Evolutionary conservation across 2,797 vertebrate genomes (phyloP).

Genomic region (Peromyscus melanophrys): DNA sequence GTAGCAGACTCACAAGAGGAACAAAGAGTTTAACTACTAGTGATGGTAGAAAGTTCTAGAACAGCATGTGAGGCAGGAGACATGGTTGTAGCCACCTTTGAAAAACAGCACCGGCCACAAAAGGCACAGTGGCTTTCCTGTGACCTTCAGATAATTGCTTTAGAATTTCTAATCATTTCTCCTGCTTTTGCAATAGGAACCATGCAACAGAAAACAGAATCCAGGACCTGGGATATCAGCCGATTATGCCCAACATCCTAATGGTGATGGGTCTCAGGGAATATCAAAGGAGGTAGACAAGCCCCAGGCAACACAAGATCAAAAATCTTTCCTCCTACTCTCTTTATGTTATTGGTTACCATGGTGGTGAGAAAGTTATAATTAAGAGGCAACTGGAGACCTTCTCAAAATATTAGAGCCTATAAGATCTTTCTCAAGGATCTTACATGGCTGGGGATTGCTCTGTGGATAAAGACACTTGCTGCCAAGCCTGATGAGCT

Average conservation of each 20-base stretch:
- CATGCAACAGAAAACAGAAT: neutral
- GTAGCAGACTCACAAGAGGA: neutral
- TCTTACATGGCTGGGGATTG: neutral
- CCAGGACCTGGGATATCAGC: neutral
- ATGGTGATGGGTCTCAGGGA: neutral
- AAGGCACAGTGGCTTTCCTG: neutral
- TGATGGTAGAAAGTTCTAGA: neutral
- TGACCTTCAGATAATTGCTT: slow-evolving; percentile 2
- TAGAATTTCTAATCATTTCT: neutral
- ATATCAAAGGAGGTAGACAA: slow-evolving; percentile 29
- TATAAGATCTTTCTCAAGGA: neutral
- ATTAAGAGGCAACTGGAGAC: neutral
- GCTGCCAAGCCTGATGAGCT: neutral
- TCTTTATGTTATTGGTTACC: slow-evolving; percentile 61
- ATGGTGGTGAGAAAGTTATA: slow-evolving; percentile 40
- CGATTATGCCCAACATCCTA: neutral
- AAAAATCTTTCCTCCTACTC: slow-evolving; percentile 16
- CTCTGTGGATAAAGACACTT: neutral
- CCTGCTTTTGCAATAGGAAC: neutral
- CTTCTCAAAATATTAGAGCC: slow-evolving; percentile 20
- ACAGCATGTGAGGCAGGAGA: neutral
- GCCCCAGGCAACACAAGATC: slow-evolving; percentile 45
- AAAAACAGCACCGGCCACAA: neutral
- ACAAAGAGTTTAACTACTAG: no score
- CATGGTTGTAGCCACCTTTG: neutral